phyloP scores from a whole-genome alignment of 2,113 vertebrate species.

The Cyprinus carpio region DNA sequence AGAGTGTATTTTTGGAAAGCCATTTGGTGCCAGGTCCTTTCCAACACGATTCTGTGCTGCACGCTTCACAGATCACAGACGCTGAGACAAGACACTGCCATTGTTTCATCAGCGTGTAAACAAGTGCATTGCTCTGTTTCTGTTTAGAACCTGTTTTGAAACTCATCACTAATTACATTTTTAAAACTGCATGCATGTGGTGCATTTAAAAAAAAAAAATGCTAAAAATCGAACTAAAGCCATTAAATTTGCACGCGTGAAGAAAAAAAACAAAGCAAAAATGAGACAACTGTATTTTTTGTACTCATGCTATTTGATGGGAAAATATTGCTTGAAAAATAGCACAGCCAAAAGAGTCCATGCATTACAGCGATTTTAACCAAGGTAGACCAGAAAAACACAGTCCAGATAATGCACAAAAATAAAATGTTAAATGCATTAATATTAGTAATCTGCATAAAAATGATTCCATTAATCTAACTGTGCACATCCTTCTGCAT shows the following conservation, averaged over 20 bases:
- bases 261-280: neutral
- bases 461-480: neutral
- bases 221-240: neutral
- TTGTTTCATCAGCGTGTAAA: conserved; percentile 44
- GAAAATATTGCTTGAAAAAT: neutral
- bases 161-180: neutral
- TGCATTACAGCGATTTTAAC: neutral
- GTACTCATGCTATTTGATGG: neutral
- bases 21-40: conserved; percentile 44
- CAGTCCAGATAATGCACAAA: neutral
- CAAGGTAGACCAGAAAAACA: neutral
- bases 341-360: too few relatives aligned
- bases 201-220: neutral
- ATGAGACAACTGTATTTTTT: neutral
- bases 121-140: neutral
- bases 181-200: too few relatives aligned
- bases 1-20: conserved; percentile 64
- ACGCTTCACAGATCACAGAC: conserved; percentile 46
- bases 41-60: conserved; percentile 16
- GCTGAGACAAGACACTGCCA: conserved; percentile 42
- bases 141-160: neutral
- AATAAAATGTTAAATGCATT: too few relatives aligned
- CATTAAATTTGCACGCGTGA: neutral
- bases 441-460: neutral
- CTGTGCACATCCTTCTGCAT: neutral